Evolutionary conservation across 2,797 vertebrate genomes (phyloP).

Genomic region (Pseudochromis fuscus): DNA sequence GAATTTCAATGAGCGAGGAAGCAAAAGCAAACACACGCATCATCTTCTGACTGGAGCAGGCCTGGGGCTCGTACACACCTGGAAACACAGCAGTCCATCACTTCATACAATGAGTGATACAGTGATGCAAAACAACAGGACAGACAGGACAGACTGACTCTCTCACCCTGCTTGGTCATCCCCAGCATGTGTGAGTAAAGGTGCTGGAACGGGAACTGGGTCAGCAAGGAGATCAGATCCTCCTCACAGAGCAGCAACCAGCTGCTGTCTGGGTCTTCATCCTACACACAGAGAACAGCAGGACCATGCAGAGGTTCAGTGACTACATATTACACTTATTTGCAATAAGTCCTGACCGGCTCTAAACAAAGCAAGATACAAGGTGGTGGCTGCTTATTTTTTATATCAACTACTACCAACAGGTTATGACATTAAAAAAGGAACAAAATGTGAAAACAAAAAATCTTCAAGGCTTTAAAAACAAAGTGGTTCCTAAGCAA

Average conservation of each 20-base stretch:
- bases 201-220: constrained; percentile 96
- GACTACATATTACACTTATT: background rate
- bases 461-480: constrained; percentile 20
- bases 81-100: constrained; percentile 30
- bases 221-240: constrained; percentile 92
- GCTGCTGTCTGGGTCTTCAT: constrained; percentile 95
- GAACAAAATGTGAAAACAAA: background rate
- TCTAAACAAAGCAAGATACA: background rate
- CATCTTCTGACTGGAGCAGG: constrained; percentile 94
- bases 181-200: constrained; percentile 96
- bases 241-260: constrained; percentile 96
- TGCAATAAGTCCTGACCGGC: background rate
- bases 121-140: constrained; percentile 7
- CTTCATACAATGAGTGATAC: background rate
- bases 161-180: constrained; percentile 89
- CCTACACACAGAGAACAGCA: constrained; percentile 79
- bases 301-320: background rate
- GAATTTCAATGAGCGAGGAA: constrained; percentile 92
- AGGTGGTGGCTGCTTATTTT: background rate
- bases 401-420: constrained; percentile 1
- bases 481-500: constrained; percentile 35
- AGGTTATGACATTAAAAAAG: background rate
- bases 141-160: background rate
- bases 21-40: constrained; percentile 98
- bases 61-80: constrained; percentile 93